phyloP scores from a whole-genome alignment of 2,113 vertebrate genomes.

The Dromas ardeola region DNA sequence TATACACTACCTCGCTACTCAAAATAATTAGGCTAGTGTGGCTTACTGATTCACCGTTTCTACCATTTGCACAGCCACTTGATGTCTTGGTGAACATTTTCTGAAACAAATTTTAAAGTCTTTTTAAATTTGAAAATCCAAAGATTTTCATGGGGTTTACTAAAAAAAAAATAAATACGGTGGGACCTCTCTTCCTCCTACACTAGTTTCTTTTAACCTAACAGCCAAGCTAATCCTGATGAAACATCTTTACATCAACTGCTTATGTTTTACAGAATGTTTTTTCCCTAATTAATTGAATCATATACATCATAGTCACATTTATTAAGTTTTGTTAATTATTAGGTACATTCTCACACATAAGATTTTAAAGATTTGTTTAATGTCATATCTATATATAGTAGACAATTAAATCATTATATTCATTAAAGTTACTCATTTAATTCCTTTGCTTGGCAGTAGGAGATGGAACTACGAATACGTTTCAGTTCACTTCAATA shows the following conservation, averaged over 20 bases:
- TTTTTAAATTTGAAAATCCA: not conserved
- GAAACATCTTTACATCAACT: slow-evolving; percentile 28
- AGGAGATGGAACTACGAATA: slow-evolving; percentile 20
- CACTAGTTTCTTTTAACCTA: slow-evolving; percentile 26
- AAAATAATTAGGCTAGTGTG: not conserved
- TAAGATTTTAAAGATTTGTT: slow-evolving; percentile 38
- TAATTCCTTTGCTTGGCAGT: slow-evolving; percentile 41
- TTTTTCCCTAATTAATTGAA: slow-evolving; percentile 43
- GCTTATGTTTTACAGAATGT: slow-evolving; percentile 19
- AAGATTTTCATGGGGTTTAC: not conserved
- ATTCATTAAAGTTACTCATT: slow-evolving; percentile 7
- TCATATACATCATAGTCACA: slow-evolving; percentile 35
- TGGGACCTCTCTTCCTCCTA: slow-evolving; percentile 14
- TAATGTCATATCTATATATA: slow-evolving; percentile 9
- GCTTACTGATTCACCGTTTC: not conserved
- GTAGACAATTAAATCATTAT: slow-evolving; percentile 19
- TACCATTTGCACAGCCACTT: not conserved
- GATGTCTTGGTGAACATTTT: not conserved
- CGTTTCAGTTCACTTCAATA: not conserved
- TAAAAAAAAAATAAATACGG: not conserved
- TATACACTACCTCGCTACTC: not conserved
- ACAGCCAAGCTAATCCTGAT: not conserved
- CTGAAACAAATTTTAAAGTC: not conserved
- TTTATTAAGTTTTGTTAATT: slow-evolving; percentile 52
- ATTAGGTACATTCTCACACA: slow-evolving; percentile 20